Base-by-base conservation (phyloP, 2,113 vertebrate genomes). In the Mobula birostris region DNA sequence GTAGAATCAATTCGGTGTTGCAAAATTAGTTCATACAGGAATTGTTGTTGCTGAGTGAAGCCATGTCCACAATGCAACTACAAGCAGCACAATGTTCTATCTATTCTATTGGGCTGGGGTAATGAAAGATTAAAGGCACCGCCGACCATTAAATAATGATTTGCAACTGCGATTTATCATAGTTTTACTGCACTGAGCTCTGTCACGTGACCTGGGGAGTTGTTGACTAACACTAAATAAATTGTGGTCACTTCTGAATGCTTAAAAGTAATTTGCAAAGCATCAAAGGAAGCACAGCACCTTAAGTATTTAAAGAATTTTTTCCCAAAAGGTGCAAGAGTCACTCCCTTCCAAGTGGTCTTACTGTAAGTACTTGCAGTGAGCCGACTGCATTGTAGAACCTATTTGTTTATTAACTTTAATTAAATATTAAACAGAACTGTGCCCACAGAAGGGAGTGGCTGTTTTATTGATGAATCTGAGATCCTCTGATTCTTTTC, bases 391-490 rank as follows among this genome's bases (percentile, higher is more conserved):
- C 27, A 19, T 29, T 74, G 91, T 74, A 11, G 91, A 72, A 93
- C 36, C 91, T 12, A 74, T 56, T 93, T 70, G 36, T 93, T 93
- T 93, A 17, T 74, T 32, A 72, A 36, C 36, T 70, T 48, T 74
- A 72, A 93, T 93, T 93, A 93, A 93, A 93, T 74, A 93, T 93
- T 93, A 74, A 93, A 93, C 66, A 70, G 66, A 24, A 27, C 66
- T 72, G 63, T 21, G 40, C 32, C 24, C 9, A 40, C 36, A 27
- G 70, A 93, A 5, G 91, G 91, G 40, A 93, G 70, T 72, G 70
- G 70, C 24, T 29, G 24, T 93, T 90, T 90, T 74, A 74, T 74
- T 40, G 91, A 77, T 82, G 76, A 66, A n/a, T 79, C 94, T 36
- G 8, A 66, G 36, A 63, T 94, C 58, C 58, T 90, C 78, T 94